Conservation (phyloP, 2,888 invertebrate species). For the Thyatira batis region DNA sequence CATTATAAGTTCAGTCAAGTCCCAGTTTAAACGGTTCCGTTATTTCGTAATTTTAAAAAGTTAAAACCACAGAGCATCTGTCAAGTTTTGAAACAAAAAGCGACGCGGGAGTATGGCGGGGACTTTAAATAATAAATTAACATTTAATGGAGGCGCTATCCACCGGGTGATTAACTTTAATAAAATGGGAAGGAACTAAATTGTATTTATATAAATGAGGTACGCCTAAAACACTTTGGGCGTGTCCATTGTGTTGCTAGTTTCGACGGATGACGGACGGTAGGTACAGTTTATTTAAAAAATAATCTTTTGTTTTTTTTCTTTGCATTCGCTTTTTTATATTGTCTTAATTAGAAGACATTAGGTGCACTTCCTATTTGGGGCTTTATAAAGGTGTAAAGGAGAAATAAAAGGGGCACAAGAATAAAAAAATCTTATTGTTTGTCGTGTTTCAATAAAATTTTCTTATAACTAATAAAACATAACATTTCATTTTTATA, state of each 20-base stretch:
- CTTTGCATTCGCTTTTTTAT: no score
- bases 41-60: conserved; percentile 4
- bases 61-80: conserved; percentile 47
- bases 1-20: neutral
- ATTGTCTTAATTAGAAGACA: no score
- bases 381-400: no score
- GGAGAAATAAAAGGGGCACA: no score
- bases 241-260: conserved; percentile 41
- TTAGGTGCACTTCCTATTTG: no score
- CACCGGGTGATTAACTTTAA: conserved; percentile 49
- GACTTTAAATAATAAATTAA: conserved; percentile 60
- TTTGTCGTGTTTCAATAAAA: no score
- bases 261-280: neutral
- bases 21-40: neutral
- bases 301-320: no score
- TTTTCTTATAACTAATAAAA: no score
- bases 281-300: neutral
- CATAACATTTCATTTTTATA: no score
- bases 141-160: conserved; percentile 52
- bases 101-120: conserved; percentile 33
- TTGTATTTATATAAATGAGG: conserved; percentile 59
- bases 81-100: conserved; percentile 44
- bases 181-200: conserved; percentile 48
- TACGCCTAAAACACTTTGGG: conserved; percentile 33
- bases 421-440: no score